Evolutionary conservation across 2,888 invertebrate genomes (phyloP), one percentile per base, ranked within the genome.

Genomic region (Machimus atricapillus): DNA sequence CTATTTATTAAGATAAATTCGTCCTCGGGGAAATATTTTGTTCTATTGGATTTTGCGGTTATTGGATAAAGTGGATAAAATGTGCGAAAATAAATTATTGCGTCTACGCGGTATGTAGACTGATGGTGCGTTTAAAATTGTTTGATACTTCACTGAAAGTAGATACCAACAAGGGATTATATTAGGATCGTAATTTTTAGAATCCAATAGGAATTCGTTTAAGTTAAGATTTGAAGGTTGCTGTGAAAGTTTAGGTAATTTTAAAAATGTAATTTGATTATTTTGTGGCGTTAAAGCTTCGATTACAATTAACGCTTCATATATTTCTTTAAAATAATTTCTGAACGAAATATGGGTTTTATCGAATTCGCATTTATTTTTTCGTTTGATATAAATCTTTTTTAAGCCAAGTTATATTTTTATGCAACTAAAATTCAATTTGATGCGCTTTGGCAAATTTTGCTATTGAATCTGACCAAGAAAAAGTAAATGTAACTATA

Each of bases 1-100:
- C 56, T 79, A 79, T 79, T 79, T 79, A 78, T 78, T 78, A 78
- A 79, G 79, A 79, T 52, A 79, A 79, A 79, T 79, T 79, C 40
- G 52, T 46, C 79, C 27, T 23, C 7, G 1, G 79, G 79, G 79
- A 79, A 52, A 79, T 79, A 52, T 43, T 79, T 52, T 34, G 66
- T 79, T 79, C 52, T 79, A 79, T 79, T 79, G 52, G 79, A 79
- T 79, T 52, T 79, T 78, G 27, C 52, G 19, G 52, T 79, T 52
- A 79, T 52, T 79, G 52, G 79, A 52, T 79, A 58, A 58, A 58
- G 23, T 23, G 23, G 58, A 23, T 66, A 27, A 79, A 79, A 79
- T 79, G 79, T 79, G 40, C 16, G 46, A 23, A 52, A 79, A 79
- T 52, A 79, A 79, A 79, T 79, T 79, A 79, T 79, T 40, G 23